Evolutionary conservation across 2,113 vertebrate species (phyloP).

Genomic region (Tragelaphus buxtoni): DNA sequence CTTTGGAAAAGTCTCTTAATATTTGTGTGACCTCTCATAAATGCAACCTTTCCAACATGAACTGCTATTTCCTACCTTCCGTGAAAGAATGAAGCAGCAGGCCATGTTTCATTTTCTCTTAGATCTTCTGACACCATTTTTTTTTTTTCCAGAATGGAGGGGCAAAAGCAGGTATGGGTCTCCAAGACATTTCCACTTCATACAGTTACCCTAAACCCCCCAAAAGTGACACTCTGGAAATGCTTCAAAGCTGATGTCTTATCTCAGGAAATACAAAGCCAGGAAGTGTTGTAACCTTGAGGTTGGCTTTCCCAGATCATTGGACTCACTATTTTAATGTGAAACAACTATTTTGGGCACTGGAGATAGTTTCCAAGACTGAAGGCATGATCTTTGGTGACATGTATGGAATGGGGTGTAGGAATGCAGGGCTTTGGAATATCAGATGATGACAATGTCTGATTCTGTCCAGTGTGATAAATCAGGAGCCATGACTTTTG

Average conservation of each 20-base stretch:
- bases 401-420: neutral
- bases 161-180: neutral
- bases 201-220: neutral
- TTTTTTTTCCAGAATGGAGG: neutral
- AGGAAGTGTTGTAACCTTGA: neutral
- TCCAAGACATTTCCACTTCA: neutral
- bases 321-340: neutral
- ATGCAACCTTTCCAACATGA: neutral
- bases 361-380: neutral
- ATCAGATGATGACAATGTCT: neutral
- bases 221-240: neutral
- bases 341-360: neutral
- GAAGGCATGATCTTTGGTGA: neutral
- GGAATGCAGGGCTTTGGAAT: neutral
- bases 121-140: neutral
- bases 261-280: neutral
- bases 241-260: neutral
- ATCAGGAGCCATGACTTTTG: neutral
- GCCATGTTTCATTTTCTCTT: neutral
- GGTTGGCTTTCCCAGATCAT: neutral
- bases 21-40: neutral
- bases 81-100: neutral
- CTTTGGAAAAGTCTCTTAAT: neutral
- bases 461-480: neutral
- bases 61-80: neutral